Percentiles rank a stretch among this genome's conserved stretches.
These are phyloP conservation scores for Ecliptopera silaceata DNA, from an alignment of 2,888 invertebrate genomes.

Conservation along the genomic window DNA sequence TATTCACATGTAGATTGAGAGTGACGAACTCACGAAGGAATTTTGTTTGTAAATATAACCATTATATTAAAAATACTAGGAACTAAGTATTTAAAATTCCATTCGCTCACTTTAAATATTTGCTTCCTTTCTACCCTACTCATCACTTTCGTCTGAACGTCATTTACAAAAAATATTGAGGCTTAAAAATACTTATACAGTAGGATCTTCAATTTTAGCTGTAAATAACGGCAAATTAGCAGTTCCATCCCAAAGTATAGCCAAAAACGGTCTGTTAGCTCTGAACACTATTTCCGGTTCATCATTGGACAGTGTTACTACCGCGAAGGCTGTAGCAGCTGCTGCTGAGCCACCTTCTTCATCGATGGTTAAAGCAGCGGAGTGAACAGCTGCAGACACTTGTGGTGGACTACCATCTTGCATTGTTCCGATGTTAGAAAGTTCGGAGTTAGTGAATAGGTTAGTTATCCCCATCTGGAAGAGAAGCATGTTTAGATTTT, in stretches of 20 bases:
- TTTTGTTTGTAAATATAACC: no score
- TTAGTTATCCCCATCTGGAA: conserved; percentile 74
- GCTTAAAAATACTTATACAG: conserved; percentile 18
- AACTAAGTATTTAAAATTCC: no score
- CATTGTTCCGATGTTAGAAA: conserved; percentile 58
- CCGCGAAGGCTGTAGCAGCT: conserved; percentile 70
- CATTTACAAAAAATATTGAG: background rate
- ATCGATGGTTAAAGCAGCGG: conserved; percentile 77
- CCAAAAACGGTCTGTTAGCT: conserved; percentile 77
- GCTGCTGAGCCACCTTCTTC: conserved; percentile 78
- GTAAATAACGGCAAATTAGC: conserved; percentile 76
- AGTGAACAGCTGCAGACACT: conserved; percentile 75
- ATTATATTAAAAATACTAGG: no score
- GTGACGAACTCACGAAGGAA: no score
- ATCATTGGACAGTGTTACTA: conserved; percentile 75
- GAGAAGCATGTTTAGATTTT: background rate
- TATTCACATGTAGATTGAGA: no score
- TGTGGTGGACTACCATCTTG: conserved; percentile 48
- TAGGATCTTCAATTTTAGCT: conserved; percentile 75
- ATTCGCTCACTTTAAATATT: no score
- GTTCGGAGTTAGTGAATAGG: conserved; percentile 67
- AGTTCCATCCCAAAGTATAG: conserved; percentile 72
- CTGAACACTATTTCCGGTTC: conserved; percentile 58
- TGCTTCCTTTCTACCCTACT: no score
- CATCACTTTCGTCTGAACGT: background rate